Evolutionary conservation across 2,113 vertebrate genomes (phyloP).

Genomic region (Zootoca vivipara): DNA sequence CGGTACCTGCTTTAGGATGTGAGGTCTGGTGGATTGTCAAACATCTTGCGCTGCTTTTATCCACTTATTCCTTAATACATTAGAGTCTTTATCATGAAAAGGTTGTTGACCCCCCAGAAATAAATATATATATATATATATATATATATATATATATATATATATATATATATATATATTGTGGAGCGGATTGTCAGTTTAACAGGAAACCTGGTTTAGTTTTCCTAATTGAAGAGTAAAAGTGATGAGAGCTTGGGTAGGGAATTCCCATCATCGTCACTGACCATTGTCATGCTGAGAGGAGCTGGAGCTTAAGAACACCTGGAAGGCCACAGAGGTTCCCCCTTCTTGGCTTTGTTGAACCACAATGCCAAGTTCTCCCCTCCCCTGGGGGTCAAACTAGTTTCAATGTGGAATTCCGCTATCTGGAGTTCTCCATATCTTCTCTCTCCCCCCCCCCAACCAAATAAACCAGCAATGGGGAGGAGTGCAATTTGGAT

Average conservation of each 20-base stretch:
- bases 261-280: too few species aligned
- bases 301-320: too few species aligned
- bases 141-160: too few species aligned
- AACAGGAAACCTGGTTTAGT: neutral
- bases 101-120: neutral
- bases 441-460: neutral
- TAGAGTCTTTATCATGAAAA: constrained; percentile 13
- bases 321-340: neutral
- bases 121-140: too few species aligned
- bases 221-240: neutral
- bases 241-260: neutral
- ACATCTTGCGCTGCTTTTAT: constrained; percentile 38
- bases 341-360: neutral
- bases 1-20: neutral
- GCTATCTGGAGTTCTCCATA: neutral
- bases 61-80: neutral
- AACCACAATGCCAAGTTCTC: neutral
- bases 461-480: neutral
- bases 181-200: neutral
- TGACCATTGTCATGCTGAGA: too few species aligned
- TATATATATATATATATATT: too few species aligned
- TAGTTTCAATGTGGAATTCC: neutral
- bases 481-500: neutral
- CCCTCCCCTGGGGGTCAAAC: neutral
- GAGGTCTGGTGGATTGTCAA: constrained; percentile 7